Evolutionary conservation across 2,888 invertebrate species (phyloP).

Genomic region (Urechis unicinctus): DNA sequence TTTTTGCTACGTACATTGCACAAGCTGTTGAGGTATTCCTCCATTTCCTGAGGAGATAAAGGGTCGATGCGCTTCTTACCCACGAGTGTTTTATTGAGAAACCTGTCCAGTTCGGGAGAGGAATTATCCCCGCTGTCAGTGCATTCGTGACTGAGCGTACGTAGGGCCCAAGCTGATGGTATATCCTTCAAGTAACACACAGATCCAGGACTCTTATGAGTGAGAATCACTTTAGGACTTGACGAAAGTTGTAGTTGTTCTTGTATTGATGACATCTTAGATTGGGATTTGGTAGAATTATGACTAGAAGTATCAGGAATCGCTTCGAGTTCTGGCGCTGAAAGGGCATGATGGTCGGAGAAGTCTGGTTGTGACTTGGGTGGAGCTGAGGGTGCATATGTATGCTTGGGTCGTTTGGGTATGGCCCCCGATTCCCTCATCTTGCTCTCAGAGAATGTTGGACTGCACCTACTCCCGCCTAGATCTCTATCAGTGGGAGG

Average conservation of each 20-base stretch:
- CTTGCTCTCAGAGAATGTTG: too few relatives aligned
- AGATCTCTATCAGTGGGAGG: too few relatives aligned
- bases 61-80: slow-evolving; percentile 21
- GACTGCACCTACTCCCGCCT: too few relatives aligned
- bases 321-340: slow-evolving; percentile 6
- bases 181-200: too few relatives aligned
- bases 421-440: slow-evolving; percentile 8
- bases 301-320: background rate
- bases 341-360: background rate
- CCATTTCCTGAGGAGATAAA: slow-evolving; percentile 32
- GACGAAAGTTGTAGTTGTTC: background rate
- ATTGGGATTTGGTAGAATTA: background rate
- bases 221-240: slow-evolving; percentile 18
- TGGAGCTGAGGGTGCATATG: background rate
- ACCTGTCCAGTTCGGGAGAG: slow-evolving; percentile 21
- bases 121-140: slow-evolving; percentile 12
- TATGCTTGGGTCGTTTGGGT: slow-evolving; percentile 10
- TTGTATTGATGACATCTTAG: background rate
- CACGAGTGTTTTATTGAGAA: slow-evolving; percentile 18
- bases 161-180: background rate
- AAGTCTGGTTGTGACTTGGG: slow-evolving; percentile 4
- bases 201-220: background rate
- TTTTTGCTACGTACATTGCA: background rate
- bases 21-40: slow-evolving; percentile 33
- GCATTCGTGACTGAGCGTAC: background rate